These are phyloP conservation scores for Aethes cnicana DNA, from an alignment of 2,888 invertebrate genomes.

Conservation along the genomic window DNA sequence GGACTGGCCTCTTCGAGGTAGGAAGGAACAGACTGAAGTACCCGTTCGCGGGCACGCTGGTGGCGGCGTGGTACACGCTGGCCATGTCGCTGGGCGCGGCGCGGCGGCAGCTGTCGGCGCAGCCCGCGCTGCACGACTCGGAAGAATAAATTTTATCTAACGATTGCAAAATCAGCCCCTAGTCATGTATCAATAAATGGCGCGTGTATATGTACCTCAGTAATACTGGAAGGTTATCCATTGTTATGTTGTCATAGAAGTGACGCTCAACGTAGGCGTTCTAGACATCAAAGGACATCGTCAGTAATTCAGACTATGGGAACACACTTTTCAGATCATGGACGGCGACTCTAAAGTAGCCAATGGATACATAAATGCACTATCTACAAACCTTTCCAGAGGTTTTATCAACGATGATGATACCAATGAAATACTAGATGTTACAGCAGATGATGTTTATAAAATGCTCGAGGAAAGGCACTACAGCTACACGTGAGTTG, in stretches of 20 bases:
- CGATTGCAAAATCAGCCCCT: no score
- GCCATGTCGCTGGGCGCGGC: conserved; percentile 79
- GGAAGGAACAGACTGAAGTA: no score
- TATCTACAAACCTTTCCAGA: conserved; percentile 23
- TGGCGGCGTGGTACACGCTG: conserved; percentile 87
- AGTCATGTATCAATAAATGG: no score
- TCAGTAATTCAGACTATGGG: no score
- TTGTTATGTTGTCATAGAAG: not conserved
- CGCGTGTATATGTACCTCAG: no score
- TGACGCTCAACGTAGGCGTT: no score
- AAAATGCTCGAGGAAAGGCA: conserved; percentile 44
- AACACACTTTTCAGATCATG: conserved; percentile 42
- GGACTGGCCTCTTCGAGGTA: conserved; percentile 83
- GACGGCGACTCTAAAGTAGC: conserved; percentile 45
- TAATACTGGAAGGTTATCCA: no score
- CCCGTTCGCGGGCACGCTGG: conserved; percentile 89
- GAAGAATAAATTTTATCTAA: no score
- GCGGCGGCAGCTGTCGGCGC: conserved; percentile 85
- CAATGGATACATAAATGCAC: conserved; percentile 40
- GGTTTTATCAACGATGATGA: conserved; percentile 35
- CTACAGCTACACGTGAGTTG: conserved; percentile 47
- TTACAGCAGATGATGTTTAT: conserved; percentile 44
- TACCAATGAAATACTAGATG: not conserved
- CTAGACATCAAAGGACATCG: no score
- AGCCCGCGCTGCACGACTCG: conserved; percentile 81